Base-by-base conservation (phyloP, 2,888 invertebrate species). In the Euspilapteryx auroguttella region DNA sequence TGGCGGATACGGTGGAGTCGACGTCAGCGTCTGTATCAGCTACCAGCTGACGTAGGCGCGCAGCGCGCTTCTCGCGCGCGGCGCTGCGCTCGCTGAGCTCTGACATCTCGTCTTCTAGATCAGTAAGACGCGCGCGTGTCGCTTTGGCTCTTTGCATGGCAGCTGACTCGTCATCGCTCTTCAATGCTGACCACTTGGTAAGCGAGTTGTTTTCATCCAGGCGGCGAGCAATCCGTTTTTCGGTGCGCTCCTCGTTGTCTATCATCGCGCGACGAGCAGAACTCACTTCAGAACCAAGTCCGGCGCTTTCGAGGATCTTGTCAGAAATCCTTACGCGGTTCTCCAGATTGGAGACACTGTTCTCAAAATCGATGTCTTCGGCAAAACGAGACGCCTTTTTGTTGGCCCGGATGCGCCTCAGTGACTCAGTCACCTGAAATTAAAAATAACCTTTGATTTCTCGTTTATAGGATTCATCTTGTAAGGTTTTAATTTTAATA, bases 41-140 rank as follows among this genome's bases (percentile, higher is more conserved):
- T 11, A 88, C 81, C 14, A 89, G 54, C 1, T 85, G 83, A 29
- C 83, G 78, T 15, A 89, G 78, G 29, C 85, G 81, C 1, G 86
- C 86, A 2, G 84, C 81, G 25, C 88, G 80, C 33, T 82, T 81
- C 47, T 89, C 88, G 36, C 88, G 79, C 12, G 81, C 81, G 1
- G 82, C 83, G 42, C 80, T 82, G 44, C 83, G 79, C 45, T 87
- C 86, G 11, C 73, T 81, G 33, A 87, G 59, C 39, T 83, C 85
- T 23, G 82, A 79, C 84, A 88, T 87, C 55, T 89, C 89, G 27
- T 82, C 82, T 45, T 89, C 87, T 24, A 89, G 64, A 44, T 88
- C 87, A 21, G 78, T 78, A 11, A 89, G 63, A 26, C 88, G 79
- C 7, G 85, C 85, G 36, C 84, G 79, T 2, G 83, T 78, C 14